Evolutionary conservation across 37 sponge, comb jelly and placozoan genomes (phyloP).

Genomic region (Halichondria panicea): DNA sequence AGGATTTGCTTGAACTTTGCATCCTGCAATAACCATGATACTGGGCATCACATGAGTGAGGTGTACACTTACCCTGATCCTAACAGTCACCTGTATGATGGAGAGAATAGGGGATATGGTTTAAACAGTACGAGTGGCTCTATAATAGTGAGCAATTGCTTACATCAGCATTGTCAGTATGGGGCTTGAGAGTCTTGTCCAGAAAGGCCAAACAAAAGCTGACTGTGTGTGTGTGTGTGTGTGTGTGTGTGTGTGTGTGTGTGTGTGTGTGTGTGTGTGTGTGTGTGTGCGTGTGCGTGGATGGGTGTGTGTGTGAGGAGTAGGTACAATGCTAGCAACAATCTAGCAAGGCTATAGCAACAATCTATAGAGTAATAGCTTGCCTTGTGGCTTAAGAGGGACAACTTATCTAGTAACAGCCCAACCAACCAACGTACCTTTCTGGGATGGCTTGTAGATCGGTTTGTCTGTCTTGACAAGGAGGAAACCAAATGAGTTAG

Average conservation of each 20-base stretch:
- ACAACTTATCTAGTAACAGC: too few relatives aligned
- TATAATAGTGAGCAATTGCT: background rate
- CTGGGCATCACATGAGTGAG: background rate
- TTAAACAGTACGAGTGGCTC: background rate
- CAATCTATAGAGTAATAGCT: too few relatives aligned
- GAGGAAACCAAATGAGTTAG: slow-evolving; percentile 26
- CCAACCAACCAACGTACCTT: slow-evolving; percentile 20
- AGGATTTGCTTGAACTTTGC: slow-evolving; percentile 25
- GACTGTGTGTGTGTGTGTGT: slow-evolving; percentile 7
- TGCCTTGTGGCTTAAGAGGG: background rate
- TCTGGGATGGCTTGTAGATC: slow-evolving; percentile 65
- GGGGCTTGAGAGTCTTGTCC: slow-evolving; percentile 34
- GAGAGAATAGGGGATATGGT: background rate
- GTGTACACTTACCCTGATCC: slow-evolving; percentile 21
- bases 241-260: background rate
- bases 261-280: background rate
- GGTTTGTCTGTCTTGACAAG: slow-evolving; percentile 70
- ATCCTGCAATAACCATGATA: slow-evolving; percentile 10
- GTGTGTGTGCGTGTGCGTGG: background rate
- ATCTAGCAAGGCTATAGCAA: too few relatives aligned
- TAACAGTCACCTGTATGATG: slow-evolving; percentile 17
- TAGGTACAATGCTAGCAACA: background rate
- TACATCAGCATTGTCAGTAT: slow-evolving; percentile 19
- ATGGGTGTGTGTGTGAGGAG: background rate
- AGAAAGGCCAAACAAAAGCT: slow-evolving; percentile 33